Evolutionary conservation across 2,888 invertebrate species (phyloP), one percentile per base, ranked within the genome.

Genomic region (Eupithecia insigniata): DNA sequence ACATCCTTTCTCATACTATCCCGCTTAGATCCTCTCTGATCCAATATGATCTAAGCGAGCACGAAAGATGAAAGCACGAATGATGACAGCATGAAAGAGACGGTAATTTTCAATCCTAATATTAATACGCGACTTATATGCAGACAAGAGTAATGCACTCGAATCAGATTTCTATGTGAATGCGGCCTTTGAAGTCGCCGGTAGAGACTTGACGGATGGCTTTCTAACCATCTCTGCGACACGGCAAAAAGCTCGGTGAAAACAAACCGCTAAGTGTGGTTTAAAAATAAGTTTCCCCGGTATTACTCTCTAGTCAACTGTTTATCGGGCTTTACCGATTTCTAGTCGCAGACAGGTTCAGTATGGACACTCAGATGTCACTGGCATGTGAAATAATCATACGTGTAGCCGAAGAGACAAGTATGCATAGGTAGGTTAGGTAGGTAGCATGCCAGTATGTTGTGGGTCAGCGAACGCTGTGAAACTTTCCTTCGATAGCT

Each of bases 161-260:
- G 7, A 39, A 64, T 36, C 64, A 34, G 32, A 22, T 58, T 73
- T 68, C 60, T 30, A 62, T 62, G 66, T 69, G 60, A 68, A 39
- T 87, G 82, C 72, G 79, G 78, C 72, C 84, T 91, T 90, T 92
- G 90, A 92, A 84, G 89, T 92, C 85, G 80, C 89, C 90, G 89
- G 82, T 82, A 83, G 87, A 85, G 88, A 89, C 89, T 84, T 90
- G 92, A 93, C 89, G 84, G 92, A 93, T 93, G 89, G 89, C 93
- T 94, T 94, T 94, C 93, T 93, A 93, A 92, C 90, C 89, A 86
- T 86, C 87, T 85, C 84, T 78, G 84, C 87, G 89, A 87, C 64
- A 64, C 82, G 73, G 89, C 87, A 90, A 92, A 92, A 92, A 92
- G 89, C 90, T 86, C 82, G 85, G 92, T 87, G 93, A 92, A 93